Evolutionary conservation across 2,888 invertebrate genomes (phyloP).

Genomic region (Drosophila fulvimacula): DNA sequence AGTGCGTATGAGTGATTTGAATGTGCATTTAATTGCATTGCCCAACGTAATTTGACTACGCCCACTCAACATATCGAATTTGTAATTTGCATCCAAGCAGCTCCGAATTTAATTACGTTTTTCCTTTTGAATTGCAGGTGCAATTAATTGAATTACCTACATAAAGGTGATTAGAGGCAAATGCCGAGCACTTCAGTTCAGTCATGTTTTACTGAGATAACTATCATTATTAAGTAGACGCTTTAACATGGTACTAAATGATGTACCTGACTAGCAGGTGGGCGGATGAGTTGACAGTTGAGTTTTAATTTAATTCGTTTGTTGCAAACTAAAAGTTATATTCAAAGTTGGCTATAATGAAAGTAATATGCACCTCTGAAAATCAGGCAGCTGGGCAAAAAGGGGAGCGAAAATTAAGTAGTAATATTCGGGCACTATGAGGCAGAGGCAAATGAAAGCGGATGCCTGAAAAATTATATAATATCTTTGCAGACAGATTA

Average conservation of each 20-base stretch:
- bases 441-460: not conserved
- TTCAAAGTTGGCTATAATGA: not conserved
- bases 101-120: slow-evolving; percentile 43
- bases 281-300: not conserved
- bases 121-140: slow-evolving; percentile 14
- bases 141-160: slow-evolving; percentile 26
- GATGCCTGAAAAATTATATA: not conserved
- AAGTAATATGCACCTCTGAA: not conserved
- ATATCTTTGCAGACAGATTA: not conserved
- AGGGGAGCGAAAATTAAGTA: not conserved
- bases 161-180: not conserved
- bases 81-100: slow-evolving; percentile 31
- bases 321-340: not conserved
- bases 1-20: slow-evolving; percentile 69
- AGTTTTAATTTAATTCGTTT: not conserved
- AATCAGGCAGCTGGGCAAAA: not conserved
- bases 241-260: slow-evolving; percentile 1
- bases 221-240: not conserved
- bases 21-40: slow-evolving; percentile 63
- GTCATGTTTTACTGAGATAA: not conserved
- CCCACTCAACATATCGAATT: slow-evolving; percentile 11
- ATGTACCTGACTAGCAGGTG: not conserved
- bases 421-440: not conserved
- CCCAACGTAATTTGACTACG: slow-evolving; percentile 39
- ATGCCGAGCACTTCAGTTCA: not conserved